Percentiles rank a stretch among this genome's conserved stretches.
Conservation (phyloP, 2,888 invertebrate species). For the Lepeophtheirus nordmannii region DNA sequence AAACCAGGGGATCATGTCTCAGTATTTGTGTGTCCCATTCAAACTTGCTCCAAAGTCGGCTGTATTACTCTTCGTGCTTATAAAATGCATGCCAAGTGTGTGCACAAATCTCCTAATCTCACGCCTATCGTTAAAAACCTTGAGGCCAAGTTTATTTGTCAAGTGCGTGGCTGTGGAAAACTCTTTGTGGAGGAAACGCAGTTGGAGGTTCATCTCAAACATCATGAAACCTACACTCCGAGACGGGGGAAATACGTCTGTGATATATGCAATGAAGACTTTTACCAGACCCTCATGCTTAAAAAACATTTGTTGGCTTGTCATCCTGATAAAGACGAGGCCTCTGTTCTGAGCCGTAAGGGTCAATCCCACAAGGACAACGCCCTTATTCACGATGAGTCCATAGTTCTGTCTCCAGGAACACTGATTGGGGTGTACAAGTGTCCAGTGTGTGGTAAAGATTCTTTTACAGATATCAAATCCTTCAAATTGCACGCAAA, state of each 20-base stretch:
- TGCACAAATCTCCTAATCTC: conserved; percentile 3
- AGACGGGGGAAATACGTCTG: conserved; percentile 8
- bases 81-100: conserved; percentile 20
- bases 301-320: conserved; percentile 3
- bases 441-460: conserved; percentile 10
- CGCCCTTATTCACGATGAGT: conserved; percentile 5
- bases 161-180: conserved; percentile 17
- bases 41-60: background rate
- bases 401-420: background rate
- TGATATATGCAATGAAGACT: conserved; percentile 11
- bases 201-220: conserved; percentile 19
- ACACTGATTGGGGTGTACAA: conserved; percentile 10
- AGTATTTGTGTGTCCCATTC: conserved; percentile 10
- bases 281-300: conserved; percentile 14
- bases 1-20: conserved; percentile 3
- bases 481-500: conserved; percentile 1
- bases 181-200: conserved; percentile 17
- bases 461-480: conserved; percentile 13
- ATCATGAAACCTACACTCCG: conserved; percentile 17
- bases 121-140: conserved; percentile 2
- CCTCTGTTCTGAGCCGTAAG: conserved; percentile 1
- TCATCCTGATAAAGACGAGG: conserved; percentile 9
- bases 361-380: background rate
- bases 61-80: conserved; percentile 14
- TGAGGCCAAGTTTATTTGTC: conserved; percentile 12